Conservation (phyloP, 1,140 invertebrate species). For the Calephelis nemesis region DNA sequence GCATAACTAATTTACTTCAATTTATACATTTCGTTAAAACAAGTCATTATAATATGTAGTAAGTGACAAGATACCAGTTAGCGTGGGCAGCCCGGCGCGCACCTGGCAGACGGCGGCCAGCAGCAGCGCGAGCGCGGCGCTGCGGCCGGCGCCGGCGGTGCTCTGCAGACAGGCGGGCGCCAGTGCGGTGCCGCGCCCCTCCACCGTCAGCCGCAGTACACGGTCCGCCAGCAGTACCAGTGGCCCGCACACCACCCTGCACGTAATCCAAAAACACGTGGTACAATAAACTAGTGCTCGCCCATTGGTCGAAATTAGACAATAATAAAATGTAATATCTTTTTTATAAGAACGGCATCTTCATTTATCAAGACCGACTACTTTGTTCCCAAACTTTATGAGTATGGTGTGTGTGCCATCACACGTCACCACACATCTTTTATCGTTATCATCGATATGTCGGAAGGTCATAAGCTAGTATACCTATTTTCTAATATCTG, state of each 20-base stretch:
- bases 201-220: conserved; percentile 45
- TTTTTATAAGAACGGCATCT: no score
- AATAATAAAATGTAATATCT: not conserved
- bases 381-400: no score
- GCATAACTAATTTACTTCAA: no score
- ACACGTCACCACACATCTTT: no score
- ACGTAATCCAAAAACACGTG: no score
- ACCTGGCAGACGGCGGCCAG: conserved; percentile 60
- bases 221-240: conserved; percentile 61
- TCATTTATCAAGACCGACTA: no score
- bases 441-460: no score
- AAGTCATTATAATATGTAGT: not conserved
- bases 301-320: not conserved
- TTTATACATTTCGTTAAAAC: no score
- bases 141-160: conserved; percentile 53
- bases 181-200: conserved; percentile 34
- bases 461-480: no score
- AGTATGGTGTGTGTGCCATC: no score
- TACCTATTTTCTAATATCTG: no score
- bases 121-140: conserved; percentile 55
- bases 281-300: no score
- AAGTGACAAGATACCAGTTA: conserved; percentile 52
- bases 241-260: conserved; percentile 61
- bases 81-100: conserved; percentile 55
- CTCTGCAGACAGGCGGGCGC: conserved; percentile 53